Evolutionary conservation across 1,140 invertebrate species (phyloP).

Genomic region (Drosophila triauraria): DNA sequence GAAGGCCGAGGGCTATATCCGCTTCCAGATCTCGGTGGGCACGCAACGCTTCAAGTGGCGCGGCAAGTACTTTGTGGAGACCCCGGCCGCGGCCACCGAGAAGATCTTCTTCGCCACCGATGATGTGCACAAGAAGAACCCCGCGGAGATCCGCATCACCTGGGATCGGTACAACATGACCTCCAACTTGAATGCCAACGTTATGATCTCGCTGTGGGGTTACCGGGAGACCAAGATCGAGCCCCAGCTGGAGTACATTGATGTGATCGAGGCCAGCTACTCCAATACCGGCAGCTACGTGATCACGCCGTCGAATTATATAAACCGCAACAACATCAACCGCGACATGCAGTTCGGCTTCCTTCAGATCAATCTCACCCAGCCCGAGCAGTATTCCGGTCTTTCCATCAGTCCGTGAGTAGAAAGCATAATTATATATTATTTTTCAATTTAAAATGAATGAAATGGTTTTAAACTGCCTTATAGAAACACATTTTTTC

Average conservation of each 20-base stretch:
- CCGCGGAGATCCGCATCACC: constrained; percentile 90
- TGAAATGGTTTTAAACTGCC: neutral
- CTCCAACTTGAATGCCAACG: constrained; percentile 89
- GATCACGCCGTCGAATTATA: constrained; percentile 89
- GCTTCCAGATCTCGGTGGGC: constrained; percentile 94
- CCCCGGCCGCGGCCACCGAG: constrained; percentile 93
- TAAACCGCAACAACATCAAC: constrained; percentile 89
- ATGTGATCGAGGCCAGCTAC: constrained; percentile 87
- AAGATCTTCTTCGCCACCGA: constrained; percentile 92
- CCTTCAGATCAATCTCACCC: constrained; percentile 95
- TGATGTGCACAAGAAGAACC: constrained; percentile 89
- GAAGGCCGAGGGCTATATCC: constrained; percentile 95
- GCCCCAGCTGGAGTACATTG: constrained; percentile 88
- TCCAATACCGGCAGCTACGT: constrained; percentile 89
- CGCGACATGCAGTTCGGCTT: constrained; percentile 95
- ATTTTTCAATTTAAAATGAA: neutral
- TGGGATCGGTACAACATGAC: constrained; percentile 95
- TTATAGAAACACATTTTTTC: neutral
- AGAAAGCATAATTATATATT: neutral
- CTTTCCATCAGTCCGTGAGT: constrained; percentile 93
- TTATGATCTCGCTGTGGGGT: constrained; percentile 94
- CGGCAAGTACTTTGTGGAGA: constrained; percentile 96
- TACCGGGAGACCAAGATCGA: constrained; percentile 93
- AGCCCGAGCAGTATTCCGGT: constrained; percentile 89
- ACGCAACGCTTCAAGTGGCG: constrained; percentile 95